Evolutionary conservation across 2,797 vertebrate species (phyloP), one percentile per base, ranked within the genome.

Genomic region (Sebastes trivittatus): DNA sequence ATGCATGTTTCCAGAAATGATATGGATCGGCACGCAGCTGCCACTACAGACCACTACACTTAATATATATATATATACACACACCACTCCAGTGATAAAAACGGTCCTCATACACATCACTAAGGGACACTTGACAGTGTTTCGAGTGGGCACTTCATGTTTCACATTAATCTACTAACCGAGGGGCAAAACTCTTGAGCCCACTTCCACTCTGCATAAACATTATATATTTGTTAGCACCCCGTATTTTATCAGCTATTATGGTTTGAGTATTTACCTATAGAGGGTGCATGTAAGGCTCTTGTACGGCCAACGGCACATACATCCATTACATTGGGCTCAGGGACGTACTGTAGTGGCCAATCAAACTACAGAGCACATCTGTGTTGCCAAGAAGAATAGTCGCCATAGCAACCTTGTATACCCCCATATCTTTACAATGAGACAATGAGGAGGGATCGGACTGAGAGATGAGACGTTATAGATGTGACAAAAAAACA

Each of bases 381-480:
- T 75, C 84, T 67, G 88, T 87, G 86, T 90, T 90, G 82, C 87
- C 64, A 72, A 88, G 91, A 90, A 63, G 78, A 87, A 80, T 69
- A 67, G 91, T 91, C 54, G 1, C 92, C 89, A 92, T 94, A 87
- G 93, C 90, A 95, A 95, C 93, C 87, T 69, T 69, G 23, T 75
- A 72, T 74, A 87, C 49, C 68, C 68, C 85, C 77, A 34, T 81
- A 80, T 77, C 61, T 86, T 89, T 87, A 90, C 88, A 82, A 76
- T 38, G 77, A 84, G 68, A 84, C 25, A 63, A 29, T 25, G 20
- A 75, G 38, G 32, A 66, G 2, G 27, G 77, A 56, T 60, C 3
- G 8, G 27, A 49, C 46, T 49, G 46, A 70, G 62, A 46, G 56
- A 65, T 36, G 16, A 54, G 16, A 55, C 22, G 46, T 56, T 20